Evolutionary conservation across 2,888 invertebrate genomes (phyloP), one percentile per base, ranked within the genome.

Genomic region (Lomographa bimaculata): DNA sequence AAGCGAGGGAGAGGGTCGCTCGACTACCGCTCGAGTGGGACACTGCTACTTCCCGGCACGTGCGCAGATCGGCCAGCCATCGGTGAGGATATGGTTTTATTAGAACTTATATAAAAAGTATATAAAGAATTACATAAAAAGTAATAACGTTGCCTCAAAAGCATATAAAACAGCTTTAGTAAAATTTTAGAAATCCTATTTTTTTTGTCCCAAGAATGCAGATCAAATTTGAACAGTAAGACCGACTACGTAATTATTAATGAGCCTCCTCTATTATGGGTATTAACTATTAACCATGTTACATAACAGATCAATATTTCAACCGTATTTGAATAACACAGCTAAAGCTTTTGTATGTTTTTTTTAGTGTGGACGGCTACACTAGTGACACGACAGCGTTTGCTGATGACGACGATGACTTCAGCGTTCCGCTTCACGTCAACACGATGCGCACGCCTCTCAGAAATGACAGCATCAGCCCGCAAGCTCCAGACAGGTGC

Each of bases 371-470:
- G 67, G 95, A 94, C 64, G 95, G 94, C 23, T 94, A 95, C 71
- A 94, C 94, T 23, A 94, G 94, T 66, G 95, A 95, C 68, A 94
- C 94, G 11, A 94, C 94, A 23, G 93, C 94, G 3, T 93, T 94
- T 58, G 94, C 94, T 27, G 94, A 94, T 62, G 94, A 94, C 58
- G 94, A 94, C 47, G 93, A 93, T 26, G 92, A 92, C 69, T 93
- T 92, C 74, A 91, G 91, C 46, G 91, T 93, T 23, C 93, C 93
- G n/a, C 79, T 94, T 26, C 93, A 93, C 65, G 93, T 94, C 59
- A 92, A 93, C 76, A 93, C 92, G 11, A 93, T 92, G 11, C 79
- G 84, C 66, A 79, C 68, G 54, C 54, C 76, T 36, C 79, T 79
- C 48, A 71, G 83, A 59, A 78, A 75, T 33, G 87, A 77, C 55